Evolutionary conservation across 1,140 invertebrate species (phyloP).

Genomic region (Archivesica marissinica): DNA sequence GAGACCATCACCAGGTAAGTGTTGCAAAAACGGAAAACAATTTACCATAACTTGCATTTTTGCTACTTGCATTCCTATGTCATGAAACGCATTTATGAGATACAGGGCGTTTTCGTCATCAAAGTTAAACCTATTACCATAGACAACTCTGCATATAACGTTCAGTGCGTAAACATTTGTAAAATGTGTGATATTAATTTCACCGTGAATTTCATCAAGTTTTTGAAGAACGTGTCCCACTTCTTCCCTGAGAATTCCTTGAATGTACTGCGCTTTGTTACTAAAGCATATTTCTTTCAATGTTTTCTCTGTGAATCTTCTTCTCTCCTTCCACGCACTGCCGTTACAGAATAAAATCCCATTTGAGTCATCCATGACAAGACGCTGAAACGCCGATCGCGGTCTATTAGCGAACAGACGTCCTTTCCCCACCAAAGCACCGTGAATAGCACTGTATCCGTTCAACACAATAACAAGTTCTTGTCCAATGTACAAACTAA

Average conservation of each 20-base stretch:
- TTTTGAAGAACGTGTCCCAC: not conserved
- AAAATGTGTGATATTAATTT: not conserved
- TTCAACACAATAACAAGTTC: constrained; percentile 60
- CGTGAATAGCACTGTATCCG: constrained; percentile 59
- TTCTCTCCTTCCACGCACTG: constrained; percentile 7
- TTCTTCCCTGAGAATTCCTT: not conserved
- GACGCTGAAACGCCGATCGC: not conserved
- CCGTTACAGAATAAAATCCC: not conserved
- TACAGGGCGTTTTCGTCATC: not conserved
- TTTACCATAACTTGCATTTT: constrained; percentile 30
- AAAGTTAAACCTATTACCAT: not conserved
- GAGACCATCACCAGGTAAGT: not conserved
- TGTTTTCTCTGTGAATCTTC: not conserved
- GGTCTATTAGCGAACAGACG: not conserved
- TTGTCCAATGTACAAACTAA: constrained; percentile 51
- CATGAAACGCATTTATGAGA: not conserved
- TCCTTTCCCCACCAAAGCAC: constrained; percentile 43
- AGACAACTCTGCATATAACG: not conserved
- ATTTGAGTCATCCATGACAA: not conserved
- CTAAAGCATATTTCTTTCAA: constrained; percentile 6
- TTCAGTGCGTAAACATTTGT: constrained; percentile 6
- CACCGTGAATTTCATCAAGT: not conserved
- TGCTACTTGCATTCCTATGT: constrained; percentile 12
- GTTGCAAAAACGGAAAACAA: constrained; percentile 15
- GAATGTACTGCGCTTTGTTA: not conserved